phyloP scores from a whole-genome alignment of 2,113 vertebrate genomes.

The Pandion haliaetus region DNA sequence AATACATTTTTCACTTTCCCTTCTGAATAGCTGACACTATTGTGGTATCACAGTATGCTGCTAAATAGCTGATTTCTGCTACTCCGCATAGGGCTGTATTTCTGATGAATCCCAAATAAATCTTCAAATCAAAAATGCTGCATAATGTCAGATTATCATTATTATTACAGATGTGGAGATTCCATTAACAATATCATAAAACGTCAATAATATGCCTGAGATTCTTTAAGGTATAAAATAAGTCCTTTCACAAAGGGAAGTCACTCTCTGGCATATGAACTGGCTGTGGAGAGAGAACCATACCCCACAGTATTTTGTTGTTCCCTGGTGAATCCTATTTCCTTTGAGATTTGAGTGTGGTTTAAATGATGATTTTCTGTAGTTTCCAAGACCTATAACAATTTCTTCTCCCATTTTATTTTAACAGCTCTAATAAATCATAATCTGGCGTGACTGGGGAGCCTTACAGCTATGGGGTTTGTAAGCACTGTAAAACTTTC shows the following conservation, averaged over 20 bases:
- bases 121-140: background rate
- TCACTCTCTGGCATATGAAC: background rate
- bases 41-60: conserved; percentile 30
- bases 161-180: background rate
- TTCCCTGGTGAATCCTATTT: background rate
- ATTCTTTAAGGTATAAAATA: background rate
- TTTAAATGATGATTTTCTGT: conserved; percentile 4
- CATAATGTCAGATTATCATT: background rate
- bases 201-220: background rate
- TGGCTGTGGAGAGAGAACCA: background rate
- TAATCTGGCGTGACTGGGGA: background rate
- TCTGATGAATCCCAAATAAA: background rate
- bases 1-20: conserved; percentile 23
- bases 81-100: background rate
- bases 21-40: background rate
- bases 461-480: background rate
- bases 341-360: conserved; percentile 20
- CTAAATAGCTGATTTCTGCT: background rate
- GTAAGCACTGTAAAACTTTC: conserved; percentile 27
- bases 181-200: background rate
- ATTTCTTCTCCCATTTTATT: conserved; percentile 35
- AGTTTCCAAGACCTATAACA: conserved; percentile 32
- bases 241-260: background rate
- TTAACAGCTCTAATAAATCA: conserved; percentile 28
- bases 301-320: background rate